Evolutionary conservation across 2,888 invertebrate species (phyloP), one percentile per base, ranked within the genome.

Genomic region (Drosophila pseudotakahashii): DNA sequence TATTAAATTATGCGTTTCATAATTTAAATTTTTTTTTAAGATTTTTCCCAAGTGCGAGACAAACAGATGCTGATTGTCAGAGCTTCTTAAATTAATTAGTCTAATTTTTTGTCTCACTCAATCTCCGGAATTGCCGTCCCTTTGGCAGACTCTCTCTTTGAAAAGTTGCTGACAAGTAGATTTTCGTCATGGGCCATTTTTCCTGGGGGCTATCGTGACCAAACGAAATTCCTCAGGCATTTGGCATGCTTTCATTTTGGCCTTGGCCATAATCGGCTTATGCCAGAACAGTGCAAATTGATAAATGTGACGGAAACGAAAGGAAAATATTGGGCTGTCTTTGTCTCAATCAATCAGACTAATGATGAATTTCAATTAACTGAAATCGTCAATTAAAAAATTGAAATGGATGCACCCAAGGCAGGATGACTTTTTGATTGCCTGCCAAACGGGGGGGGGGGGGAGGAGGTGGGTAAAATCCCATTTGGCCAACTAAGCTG

Each of bases 161-260:
- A 84, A 88, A 84, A 84, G 87, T 88, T 83, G 84, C 77, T 77
- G 78, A 86, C 88, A 88, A 83, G 78, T 73, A 77, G 88, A 75
- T 78, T 77, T 77, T 61, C 77, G 70, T 73, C 83, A 83, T 80
- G 77, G 62, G 66, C 78, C 69, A 86, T 86, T 79, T 76, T 77
- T 73, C 70, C 47, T 73, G 0, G n/a, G 47, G 45, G 34, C 47
- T 37, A 45, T 77, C 57, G 58, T 57, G 59, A 53, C 26, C 70
- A 50, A 73, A 55, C 55, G 60, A 47, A 53, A 69, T 60, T 60
- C 71, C 52, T 58, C 45, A 48, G 68, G 79, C 69, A 45, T 69
- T 66, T 71, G 54, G 59, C 36, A 39, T 42, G 44, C 45, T 59
- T 70, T 55, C 59, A 7, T 59, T 50, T 53, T 23, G 45, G 32